Evolutionary conservation across 2,797 vertebrate genomes (phyloP).

Genomic region (Pristis pectinata): DNA sequence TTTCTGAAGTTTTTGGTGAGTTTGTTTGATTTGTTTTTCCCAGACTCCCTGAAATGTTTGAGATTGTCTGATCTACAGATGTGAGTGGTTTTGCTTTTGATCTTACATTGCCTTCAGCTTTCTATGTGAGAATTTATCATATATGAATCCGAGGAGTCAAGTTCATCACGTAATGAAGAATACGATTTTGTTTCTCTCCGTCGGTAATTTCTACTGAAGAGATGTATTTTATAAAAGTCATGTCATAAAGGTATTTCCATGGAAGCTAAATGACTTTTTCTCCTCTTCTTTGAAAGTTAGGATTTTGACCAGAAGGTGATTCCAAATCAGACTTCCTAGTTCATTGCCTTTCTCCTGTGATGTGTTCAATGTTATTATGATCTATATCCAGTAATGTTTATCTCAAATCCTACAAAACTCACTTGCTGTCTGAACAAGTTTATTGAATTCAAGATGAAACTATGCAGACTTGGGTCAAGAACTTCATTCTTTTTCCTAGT

Average conservation of each 20-base stretch:
- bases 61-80: not conserved
- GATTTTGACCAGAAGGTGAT: too few species aligned
- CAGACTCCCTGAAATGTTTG: not conserved
- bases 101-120: not conserved
- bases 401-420: not conserved
- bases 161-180: not conserved
- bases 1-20: not conserved
- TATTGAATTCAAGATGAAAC: not conserved
- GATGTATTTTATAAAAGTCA: too few species aligned
- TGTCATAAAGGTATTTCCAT: too few species aligned
- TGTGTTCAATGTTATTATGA: not conserved
- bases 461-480: not conserved
- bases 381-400: not conserved
- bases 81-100: not conserved
- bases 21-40: not conserved
- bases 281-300: too few species aligned
- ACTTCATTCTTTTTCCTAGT: not conserved
- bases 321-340: too few species aligned
- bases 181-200: not conserved
- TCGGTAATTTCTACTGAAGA: too few species aligned
- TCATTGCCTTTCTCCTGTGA: not conserved
- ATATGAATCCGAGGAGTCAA: not conserved
- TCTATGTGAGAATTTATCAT: not conserved
- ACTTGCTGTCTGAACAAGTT: not conserved
- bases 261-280: too few species aligned